A percentile compares a stretch with the other conserved stretches of the same genome.
Conservation (phyloP, 1,140 invertebrate genomes). For the Wasmannia auropunctata region DNA sequence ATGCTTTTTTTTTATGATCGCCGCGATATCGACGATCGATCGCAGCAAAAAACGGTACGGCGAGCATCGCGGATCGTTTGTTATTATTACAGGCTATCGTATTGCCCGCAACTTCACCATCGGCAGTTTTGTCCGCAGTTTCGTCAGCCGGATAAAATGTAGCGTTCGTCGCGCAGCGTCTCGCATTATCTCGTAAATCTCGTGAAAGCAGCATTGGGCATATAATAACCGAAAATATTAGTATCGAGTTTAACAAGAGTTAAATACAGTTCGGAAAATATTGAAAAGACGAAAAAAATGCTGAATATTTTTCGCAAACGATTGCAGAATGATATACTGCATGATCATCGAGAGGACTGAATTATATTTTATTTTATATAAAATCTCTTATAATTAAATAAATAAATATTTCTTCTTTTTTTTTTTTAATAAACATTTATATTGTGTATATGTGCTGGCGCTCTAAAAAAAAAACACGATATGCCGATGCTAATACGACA, state of each 20-base stretch:
- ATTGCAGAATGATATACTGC: no score
- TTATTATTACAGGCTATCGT: conserved; percentile 38
- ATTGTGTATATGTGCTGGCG: background rate
- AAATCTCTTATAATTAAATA: background rate
- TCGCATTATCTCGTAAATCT: background rate
- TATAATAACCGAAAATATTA: background rate
- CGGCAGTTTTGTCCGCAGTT: conserved; percentile 3
- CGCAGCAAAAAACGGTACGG: conserved; percentile 19
- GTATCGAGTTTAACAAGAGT: background rate
- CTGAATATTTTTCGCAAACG: background rate
- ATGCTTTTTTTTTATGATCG: background rate
- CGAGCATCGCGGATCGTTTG: conserved; percentile 24
- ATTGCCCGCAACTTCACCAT: conserved; percentile 9
- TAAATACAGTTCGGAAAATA: background rate
- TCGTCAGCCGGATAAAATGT: conserved; percentile 24
- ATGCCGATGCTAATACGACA: background rate
- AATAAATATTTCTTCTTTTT: background rate
- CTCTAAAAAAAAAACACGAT: background rate
- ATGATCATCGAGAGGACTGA: background rate
- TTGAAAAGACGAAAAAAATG: background rate
- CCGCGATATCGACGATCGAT: conserved; percentile 31
- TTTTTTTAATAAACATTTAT: background rate
- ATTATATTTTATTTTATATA: background rate
- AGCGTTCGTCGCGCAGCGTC: background rate
- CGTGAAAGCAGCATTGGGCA: background rate